Percentiles rank a stretch among this genome's conserved stretches.
Conservation (phyloP, 2,113 vertebrate species). For the Rhynchopsitta pachyrhyncha region DNA sequence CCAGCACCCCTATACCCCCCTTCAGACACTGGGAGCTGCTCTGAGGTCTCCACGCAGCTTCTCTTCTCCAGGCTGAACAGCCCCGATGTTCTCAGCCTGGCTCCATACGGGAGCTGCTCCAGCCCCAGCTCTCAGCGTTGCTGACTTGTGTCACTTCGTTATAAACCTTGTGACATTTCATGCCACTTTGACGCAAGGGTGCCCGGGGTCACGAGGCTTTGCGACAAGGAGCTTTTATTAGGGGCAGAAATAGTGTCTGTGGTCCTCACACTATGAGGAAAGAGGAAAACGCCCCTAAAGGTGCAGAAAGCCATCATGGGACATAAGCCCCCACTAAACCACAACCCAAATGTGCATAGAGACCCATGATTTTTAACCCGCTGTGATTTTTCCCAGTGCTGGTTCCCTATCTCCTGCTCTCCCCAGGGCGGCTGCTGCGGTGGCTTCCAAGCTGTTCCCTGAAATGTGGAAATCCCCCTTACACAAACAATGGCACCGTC, state of each 20-base stretch:
- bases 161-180: slow-evolving; percentile 1
- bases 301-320: not conserved
- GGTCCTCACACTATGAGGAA: not conserved
- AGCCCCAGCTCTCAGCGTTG: not conserved
- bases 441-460: slow-evolving; percentile 51
- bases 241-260: not conserved
- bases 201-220: not conserved
- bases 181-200: not conserved
- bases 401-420: not conserved
- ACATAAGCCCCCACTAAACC: not conserved
- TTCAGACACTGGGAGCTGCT: not conserved
- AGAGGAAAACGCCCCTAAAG: not conserved
- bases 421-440: not conserved
- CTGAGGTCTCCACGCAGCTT: not conserved
- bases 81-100: not conserved
- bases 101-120: not conserved
- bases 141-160: not conserved
- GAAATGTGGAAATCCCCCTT: slow-evolving; percentile 78
- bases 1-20: not conserved
- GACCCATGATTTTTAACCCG: not conserved
- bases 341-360: not conserved
- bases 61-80: not conserved
- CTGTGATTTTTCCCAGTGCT: not conserved
- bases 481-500: slow-evolving; percentile 58
- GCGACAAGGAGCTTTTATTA: not conserved